Base-by-base conservation (phyloP, 2,888 invertebrate genomes). In the Mactromeris polynyma region DNA sequence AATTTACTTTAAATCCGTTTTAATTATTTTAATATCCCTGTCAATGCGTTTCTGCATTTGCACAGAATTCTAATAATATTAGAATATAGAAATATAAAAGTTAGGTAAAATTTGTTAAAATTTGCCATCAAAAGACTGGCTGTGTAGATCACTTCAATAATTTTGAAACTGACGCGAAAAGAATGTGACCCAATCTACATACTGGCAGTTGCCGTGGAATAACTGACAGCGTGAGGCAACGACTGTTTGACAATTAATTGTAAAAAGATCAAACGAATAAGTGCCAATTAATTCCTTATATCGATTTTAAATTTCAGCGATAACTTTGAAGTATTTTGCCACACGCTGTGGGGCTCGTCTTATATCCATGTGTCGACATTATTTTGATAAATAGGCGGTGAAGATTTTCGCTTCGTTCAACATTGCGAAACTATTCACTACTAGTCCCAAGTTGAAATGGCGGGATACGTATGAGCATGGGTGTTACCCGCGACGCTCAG, bases 311-410 rank as follows among this genome's bases (percentile, higher is more conserved):
- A 78, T 78, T 54, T 51, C 36, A 9, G 64, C 9, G 80, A 33
- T 40, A 26, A 64, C 38, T 84, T 84, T 84, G 84, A 84, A 54
- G 84, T 84, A 31, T 36, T 36, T 54, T 54, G 54, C 77, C 54
- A 38, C 84, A 77, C 54, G 51, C 84, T 78, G 84, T 17, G 83
- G 46, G 54, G 40, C 64, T 82, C 33, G 33, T 73, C 36, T 73
- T 73, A 73, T 73, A 73, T 73, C 73, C 73, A 26, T 73, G 36
- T 73, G 73, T 73, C 36, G 73, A 36, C 73, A 73, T 33, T 3
- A 36, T 1, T 73, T 73, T 73, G 36, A 73, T 73, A 33, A 73
- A 73, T 73, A 73, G 73, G 19, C 73, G 36, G 14, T 36, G 36
- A 14, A 73, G 36, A 73, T 73, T 36, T 69, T 36, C 36, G 17